A percentile compares a stretch with the other conserved stretches of the same genome.
phyloP scores from a whole-genome alignment of 2,888 invertebrate genomes.

The Campaea margaritaria region DNA sequence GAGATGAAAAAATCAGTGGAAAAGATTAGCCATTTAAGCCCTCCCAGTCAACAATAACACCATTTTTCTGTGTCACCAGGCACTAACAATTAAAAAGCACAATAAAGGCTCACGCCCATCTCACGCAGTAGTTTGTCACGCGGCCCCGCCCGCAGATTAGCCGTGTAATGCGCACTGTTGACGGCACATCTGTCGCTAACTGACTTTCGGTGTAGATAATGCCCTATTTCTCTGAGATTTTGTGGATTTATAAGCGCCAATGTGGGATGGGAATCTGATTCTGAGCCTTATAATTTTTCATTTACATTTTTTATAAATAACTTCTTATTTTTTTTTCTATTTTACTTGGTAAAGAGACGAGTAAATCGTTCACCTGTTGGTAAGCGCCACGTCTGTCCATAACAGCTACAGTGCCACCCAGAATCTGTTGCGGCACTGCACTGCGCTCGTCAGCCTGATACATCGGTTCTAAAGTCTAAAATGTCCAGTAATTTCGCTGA shows the following conservation, averaged over 20 bases:
- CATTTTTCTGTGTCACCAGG: background rate
- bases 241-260: background rate
- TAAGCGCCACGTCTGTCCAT: too few relatives aligned
- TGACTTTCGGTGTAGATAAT: constrained; percentile 1
- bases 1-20: background rate
- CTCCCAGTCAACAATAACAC: background rate
- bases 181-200: constrained; percentile 11
- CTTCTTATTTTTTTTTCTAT: too few relatives aligned
- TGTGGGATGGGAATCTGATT: background rate
- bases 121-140: constrained; percentile 31
- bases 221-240: background rate
- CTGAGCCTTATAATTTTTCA: too few relatives aligned
- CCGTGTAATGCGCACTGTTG: constrained; percentile 9
- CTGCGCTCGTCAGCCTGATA: too few relatives aligned
- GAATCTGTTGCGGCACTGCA: too few relatives aligned
- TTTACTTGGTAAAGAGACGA: too few relatives aligned
- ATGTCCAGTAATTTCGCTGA: too few relatives aligned
- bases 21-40: background rate
- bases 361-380: too few relatives aligned
- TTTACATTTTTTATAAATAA: too few relatives aligned
- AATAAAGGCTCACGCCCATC: constrained; percentile 34
- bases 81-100: constrained; percentile 1
- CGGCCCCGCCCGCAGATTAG: constrained; percentile 40
- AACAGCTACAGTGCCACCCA: too few relatives aligned
- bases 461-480: too few relatives aligned